Base-by-base conservation (phyloP, 2,888 invertebrate genomes). In the Megamerina dolium region DNA sequence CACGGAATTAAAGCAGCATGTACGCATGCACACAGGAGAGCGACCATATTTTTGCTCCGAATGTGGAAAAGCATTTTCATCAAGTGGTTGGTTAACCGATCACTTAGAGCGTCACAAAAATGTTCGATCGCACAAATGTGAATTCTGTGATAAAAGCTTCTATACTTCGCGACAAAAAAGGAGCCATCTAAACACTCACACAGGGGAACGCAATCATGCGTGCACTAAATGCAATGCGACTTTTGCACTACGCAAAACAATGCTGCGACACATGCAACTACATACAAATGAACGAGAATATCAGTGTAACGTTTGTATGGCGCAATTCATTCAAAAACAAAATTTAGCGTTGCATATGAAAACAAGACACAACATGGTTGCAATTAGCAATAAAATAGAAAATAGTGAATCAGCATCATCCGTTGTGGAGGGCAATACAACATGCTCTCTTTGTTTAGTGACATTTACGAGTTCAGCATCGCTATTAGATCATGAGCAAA, bases 1-100 rank as follows among this genome's bases (percentile, higher is more conserved):
- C 10, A 23, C 6, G 6, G 23, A 23, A 10, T 23, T 23, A 23
- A 23, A 23, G 10, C 6, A 8, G 10, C 68, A 65, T 38, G 55
- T 60, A 14, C 59, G 65, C 1, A 42, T 63, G 38, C 65, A 65
- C 23, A 61, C 68, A 1, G 66, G 65, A 1, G 65, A 67, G 32
- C 62, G 63, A 13, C 68, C 66, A 1, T 67, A 66, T 32, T 34
- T 36, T 4, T 65, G 64, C 39, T 48, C 51, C 33, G 41, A 37
- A 6, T 39, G 50, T 4, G 42, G 44, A n/a, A n/a, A n/a, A n/a
- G n/a, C n/a, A n/a, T n/a, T n/a, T n/a, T n/a, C n/a, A n/a, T n/a
- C n/a, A n/a, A n/a, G n/a, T n/a, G n/a, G 62, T 41, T 63, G 62
- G 40, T 44, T 65, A 8, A 62, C 50, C 30, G 56, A 53, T 8